Evolutionary conservation across 2,888 invertebrate genomes (phyloP), one percentile per base, ranked within the genome.

Genomic region (Metacarcinus magister): DNA sequence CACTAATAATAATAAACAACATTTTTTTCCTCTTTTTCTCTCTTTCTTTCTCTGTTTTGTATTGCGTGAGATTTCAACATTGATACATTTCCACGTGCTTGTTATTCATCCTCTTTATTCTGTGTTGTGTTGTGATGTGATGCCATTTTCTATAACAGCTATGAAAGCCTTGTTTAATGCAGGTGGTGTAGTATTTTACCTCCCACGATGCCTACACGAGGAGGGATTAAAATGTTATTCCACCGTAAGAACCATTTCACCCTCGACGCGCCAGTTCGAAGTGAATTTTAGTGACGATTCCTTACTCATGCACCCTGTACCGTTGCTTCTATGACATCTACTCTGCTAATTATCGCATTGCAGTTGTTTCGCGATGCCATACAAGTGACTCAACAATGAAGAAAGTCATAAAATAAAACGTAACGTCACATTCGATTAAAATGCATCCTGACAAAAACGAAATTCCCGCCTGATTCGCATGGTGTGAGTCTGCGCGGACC

Each of bases 391-490:
- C 8, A 75, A 75, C 28, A 75, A 28, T 8, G 75, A n/a, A 75
- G 10, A 75, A 28, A 75, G 28, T 28, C n/a, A 3, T 39, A 28
- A 75, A 28, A 0, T 75, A 28, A 75, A 10, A 7, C 32, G 16
- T 94, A 60, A 23, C 94, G 60, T 23, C 32, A 90, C 43, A 44
- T 48, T 54, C 19, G 5, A 23, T 28, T 46, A 60, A 43, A 19
- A 28, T 60, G 75, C 92, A 91, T 39, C 89, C 23, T 89, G 90
- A 44, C 28, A 60, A 60, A 54, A 67, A 48, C 54, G 92, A 96
- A 96, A 82, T 32, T 96, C 94, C 94, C 96, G 96, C 96, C 87
- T 67, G 67, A 19, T 75, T 13, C 5, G 87, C 32, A 28, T 19
- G 60, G n/a, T 32, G 32, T 32, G 46, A 60, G 19, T 23, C 82